Evolutionary conservation across 2,113 vertebrate species (phyloP), one percentile per base, ranked within the genome.

Genomic region (Pluvianellus socialis): DNA sequence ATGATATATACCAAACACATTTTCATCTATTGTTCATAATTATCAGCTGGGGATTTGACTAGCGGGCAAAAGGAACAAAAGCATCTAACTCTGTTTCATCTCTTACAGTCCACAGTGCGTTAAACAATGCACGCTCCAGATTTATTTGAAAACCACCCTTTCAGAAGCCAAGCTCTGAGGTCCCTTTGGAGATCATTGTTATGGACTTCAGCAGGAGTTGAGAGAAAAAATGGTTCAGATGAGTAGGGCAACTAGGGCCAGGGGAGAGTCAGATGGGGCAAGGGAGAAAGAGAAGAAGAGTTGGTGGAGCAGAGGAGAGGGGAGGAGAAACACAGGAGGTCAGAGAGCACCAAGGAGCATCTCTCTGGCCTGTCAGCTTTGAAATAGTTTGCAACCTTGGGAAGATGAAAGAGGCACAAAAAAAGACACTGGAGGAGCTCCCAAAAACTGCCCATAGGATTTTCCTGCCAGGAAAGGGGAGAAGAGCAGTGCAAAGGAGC

Each of bases 1-100:
- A 50, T 86, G 94, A 97, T 95, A 97, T 71, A 92, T 50, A 77
- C 62, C 85, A 94, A 91, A 58, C 49, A 89, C 70, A 91, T 94
- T 97, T 94, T 71, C 53, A 79, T 86, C 89, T 92, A 84, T 94
- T 92, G 92, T 90, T 97, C 19, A 0, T 76, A 88, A 94, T 95
- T 97, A 92, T 86, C 94, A 90, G 74, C 79, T 20, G 5, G 93
- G 88, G 84, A 95, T 72, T 96, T 89, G 47, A 55, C 70, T 7
- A 77, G 44, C 17, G 2, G 10, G 66, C 75, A 73, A 68, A 90
- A 62, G 79, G 66, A 97, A 94, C 3, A 53, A 90, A 56, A 83
- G 44, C 35, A n/a, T n/a, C 82, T 26, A 50, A 2, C 62, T 74
- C 40, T 0, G 2, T 95, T 96, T 96, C 76, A 83, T 95, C 94